phyloP scores from a whole-genome alignment of 37 sponge, comb jelly and placozoan genomes.

The Chondrilla cf. caribensis region DNA sequence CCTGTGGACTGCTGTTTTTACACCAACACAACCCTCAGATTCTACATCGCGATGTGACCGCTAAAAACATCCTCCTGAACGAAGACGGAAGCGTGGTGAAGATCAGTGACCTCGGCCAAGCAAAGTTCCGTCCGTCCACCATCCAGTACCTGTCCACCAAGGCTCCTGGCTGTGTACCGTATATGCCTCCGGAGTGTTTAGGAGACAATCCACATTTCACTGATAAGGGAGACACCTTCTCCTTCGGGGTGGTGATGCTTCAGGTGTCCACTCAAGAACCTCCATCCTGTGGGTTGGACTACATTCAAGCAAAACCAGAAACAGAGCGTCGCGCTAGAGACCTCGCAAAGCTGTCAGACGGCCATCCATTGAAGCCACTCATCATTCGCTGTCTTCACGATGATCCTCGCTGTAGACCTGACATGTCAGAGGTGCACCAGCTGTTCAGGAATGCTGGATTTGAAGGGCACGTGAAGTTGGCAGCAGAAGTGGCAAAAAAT shows the following conservation, averaged over 20 bases:
- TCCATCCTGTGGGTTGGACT: background rate
- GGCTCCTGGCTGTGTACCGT: background rate
- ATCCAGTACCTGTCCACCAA: background rate
- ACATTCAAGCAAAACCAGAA: background rate
- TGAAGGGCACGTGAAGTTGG: too few species aligned
- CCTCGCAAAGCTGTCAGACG: background rate
- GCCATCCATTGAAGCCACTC: background rate
- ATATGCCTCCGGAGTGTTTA: slow-evolving; percentile 5
- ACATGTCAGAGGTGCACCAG: background rate
- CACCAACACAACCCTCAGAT: too few species aligned
- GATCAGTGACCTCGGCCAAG: slow-evolving; percentile 4
- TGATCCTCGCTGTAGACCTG: too few species aligned
- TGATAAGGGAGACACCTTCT: slow-evolving; percentile 3
- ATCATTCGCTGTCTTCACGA: background rate
- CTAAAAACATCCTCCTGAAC: background rate
- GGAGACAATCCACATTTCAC: background rate
- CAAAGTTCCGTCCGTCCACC: background rate
- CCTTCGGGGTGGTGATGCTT: background rate
- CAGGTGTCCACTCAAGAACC: background rate
- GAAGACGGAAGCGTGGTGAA: background rate
- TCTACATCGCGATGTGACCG: background rate
- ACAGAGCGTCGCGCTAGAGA: background rate
- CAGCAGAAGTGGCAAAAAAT: too few species aligned
- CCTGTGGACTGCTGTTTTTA: too few species aligned
- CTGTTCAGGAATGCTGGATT: too few species aligned